Evolutionary conservation across 2,797 vertebrate genomes (phyloP), one percentile per base, ranked within the genome.

Genomic region (Trachurus trachurus): DNA sequence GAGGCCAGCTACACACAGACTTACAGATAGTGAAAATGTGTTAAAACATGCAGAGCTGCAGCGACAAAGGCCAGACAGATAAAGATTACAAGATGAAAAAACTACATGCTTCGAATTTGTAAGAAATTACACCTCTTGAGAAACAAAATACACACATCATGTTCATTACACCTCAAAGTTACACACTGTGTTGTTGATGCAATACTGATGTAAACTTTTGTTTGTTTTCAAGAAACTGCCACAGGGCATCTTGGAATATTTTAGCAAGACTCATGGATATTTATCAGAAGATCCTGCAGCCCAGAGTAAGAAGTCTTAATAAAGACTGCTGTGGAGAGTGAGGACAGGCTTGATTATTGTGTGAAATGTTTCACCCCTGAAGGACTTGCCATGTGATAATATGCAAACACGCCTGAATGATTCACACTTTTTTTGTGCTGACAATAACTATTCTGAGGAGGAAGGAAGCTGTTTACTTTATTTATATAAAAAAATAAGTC

Each of bases 381-480:
- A 58, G 13, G 47, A 52, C 60, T 60, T 40, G 21, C 65, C 37
- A 2, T 70, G 21, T 71, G 42, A 9, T 29, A 31, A 50, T 17
- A 11, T 49, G 2, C 15, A 3, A 53, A 16, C 21, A 26, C 50
- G 42, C 63, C 22, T 62, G 15, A 42, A 16, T 63, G 8, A 58
- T 49, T 65, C 40, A 65, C 58, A 47, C 50, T 34, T 60, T 56
- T 47, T 37, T 21, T 71, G 9, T 62, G 58, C 49, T 59, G 44
- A 75, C 57, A 12, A 59, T 56, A 54, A 69, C 45, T 74, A 29
- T 22, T 63, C 19, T 10, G 17, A 39, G 40, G 47, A 62, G 42
- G 4, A 81, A 74, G 58, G n/a, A 83, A 80, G 59, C 29, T 44
- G 34, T 72, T 76, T 42, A 12, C 42, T 73, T 57, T 53, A 8